These are phyloP conservation scores for Ptychoptera albimana DNA, from an alignment of 2,888 invertebrate species.

Conservation along the genomic window DNA sequence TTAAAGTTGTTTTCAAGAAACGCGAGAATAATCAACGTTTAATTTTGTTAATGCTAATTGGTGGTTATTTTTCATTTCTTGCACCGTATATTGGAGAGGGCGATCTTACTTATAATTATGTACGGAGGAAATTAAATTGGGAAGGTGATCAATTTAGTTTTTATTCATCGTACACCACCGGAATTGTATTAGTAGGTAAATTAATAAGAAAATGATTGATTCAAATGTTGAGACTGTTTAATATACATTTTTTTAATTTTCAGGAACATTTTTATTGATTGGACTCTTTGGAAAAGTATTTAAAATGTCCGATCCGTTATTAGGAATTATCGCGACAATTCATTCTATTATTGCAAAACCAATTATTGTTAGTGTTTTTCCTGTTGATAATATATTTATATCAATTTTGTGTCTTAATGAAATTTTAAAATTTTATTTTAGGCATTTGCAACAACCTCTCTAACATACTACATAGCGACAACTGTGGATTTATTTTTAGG, in stretches of 20 bases:
- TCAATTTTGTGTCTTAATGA: background rate
- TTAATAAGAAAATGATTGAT: background rate
- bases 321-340: conserved; percentile 24
- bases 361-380: conserved; percentile 23
- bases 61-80: conserved; percentile 23
- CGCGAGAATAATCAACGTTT: conserved; percentile 22
- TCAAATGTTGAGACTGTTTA: background rate
- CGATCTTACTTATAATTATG: conserved; percentile 26
- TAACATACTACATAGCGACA: conserved; percentile 22
- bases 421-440: conserved; percentile 9
- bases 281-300: conserved; percentile 25
- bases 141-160: conserved; percentile 25
- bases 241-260: conserved; percentile 5
- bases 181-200: conserved; percentile 19
- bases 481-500: conserved; percentile 26
- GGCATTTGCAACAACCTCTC: conserved; percentile 22
- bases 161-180: conserved; percentile 23
- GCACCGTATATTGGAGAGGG: conserved; percentile 23
- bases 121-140: conserved; percentile 25
- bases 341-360: conserved; percentile 23
- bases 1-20: conserved; percentile 22
- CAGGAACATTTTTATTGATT: conserved; percentile 28
- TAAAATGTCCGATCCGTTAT: conserved; percentile 23
- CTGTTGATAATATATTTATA: too few species aligned
- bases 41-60: conserved; percentile 19